Conservation (phyloP, 1,140 invertebrate genomes). For the Vollenhovia emeryi region DNA sequence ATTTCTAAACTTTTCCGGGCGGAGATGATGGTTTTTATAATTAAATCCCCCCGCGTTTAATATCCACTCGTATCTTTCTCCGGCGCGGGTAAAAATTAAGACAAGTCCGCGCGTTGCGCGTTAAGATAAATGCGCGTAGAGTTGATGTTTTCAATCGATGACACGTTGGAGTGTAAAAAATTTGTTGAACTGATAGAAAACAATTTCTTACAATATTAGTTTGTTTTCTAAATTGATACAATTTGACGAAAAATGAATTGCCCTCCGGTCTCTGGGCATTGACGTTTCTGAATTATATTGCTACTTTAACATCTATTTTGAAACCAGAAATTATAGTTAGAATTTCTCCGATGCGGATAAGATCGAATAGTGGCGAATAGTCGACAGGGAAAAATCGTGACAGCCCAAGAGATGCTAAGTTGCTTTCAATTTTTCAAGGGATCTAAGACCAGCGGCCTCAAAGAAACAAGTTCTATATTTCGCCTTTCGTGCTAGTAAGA, state of each 20-base stretch:
- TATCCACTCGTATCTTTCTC: not conserved
- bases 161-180: no score
- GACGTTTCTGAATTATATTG: not conserved
- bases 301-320: not conserved
- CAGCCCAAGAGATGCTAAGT: conserved; percentile 16
- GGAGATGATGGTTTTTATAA: conserved; percentile 38
- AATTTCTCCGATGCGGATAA: conserved; percentile 16
- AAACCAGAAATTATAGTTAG: not conserved
- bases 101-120: not conserved
- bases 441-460: conserved; percentile 17
- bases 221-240: not conserved
- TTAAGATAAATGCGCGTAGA: not conserved
- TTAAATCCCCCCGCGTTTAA: not conserved
- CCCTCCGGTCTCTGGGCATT: not conserved
- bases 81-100: not conserved
- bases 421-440: conserved; percentile 15
- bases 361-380: conserved; percentile 16
- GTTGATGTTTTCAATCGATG: not conserved
- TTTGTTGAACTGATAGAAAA: not conserved
- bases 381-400: conserved; percentile 35
- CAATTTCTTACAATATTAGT: not conserved
- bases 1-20: not conserved
- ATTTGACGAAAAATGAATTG: not conserved
- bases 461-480: conserved; percentile 34
- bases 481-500: not conserved